Base-by-base conservation (phyloP, 2,113 vertebrate species). In the Prionailurus bengalensis region DNA sequence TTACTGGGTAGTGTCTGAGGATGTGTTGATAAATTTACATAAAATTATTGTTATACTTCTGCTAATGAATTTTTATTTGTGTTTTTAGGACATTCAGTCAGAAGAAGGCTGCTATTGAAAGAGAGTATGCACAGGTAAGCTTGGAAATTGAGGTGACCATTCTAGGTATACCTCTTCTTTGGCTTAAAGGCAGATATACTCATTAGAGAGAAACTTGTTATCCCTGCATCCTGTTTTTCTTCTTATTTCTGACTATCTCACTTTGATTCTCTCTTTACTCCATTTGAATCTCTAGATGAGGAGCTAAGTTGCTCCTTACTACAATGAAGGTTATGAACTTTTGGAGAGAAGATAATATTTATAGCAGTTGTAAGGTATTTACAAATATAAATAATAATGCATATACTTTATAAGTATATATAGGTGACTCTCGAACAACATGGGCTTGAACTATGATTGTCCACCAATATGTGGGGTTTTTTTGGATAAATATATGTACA, bases 91-190 rank as follows among this genome's bases (percentile, higher is more conserved):
- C 99, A 2, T 99, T 99, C 99, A 99, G 99, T 98, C 99, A 99
- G 98, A 99, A 99, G 98, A 99, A 99, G 98, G 99, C 99, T 95
- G 99, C 99, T 85, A 99, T 99, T 97, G 99, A 99, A 98, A 99
- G 99, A 95, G 99, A 99, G 93, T 99, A 99, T 98, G 99, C 99
- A 87, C 99, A 99, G 99, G 99, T 99, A 99, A 96, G 98, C 61
- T n/a, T 91, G 94, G 89, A 76, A 82, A 73, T 86, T 21, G 58
- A 91, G 94, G 91, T 78, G 2, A 4, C n/a, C 42, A 14, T 68
- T 5, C 48, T 81, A 1, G 21, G 1, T 71, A 0, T 51, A 45
- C 9, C n/a, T 7, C 66, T 84, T 27, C 95, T 95, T 15, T 74
- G 17, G 19, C 36, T 36, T 33, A 51, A 65, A 21, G 36, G 27